Percentiles rank a stretch among this genome's conserved stretches.
Evolutionary conservation across 2,888 invertebrate genomes (phyloP).

Genomic region (Agriopis aurantiaria): DNA sequence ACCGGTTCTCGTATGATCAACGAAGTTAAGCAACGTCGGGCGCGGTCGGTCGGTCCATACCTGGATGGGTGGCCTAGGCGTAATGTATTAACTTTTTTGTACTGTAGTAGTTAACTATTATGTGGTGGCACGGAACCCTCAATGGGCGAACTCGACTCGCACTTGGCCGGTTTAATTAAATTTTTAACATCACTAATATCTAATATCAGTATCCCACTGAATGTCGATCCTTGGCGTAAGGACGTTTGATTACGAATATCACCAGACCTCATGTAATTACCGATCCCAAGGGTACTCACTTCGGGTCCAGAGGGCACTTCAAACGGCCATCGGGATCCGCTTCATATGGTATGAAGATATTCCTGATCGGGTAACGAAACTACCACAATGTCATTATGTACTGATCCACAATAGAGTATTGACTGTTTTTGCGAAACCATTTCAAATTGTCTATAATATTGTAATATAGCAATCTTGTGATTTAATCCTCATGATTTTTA

Average conservation of each 20-base stretch:
- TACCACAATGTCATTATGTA: constrained; percentile 20
- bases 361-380: constrained; percentile 43
- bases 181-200: no score
- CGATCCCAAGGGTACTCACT: constrained; percentile 12
- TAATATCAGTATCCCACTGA: neutral
- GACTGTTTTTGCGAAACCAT: no score
- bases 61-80: no score
- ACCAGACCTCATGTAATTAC: constrained; percentile 51
- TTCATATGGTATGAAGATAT: constrained; percentile 52
- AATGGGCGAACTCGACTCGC: no score
- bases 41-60: constrained; percentile 45
- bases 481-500: no score
- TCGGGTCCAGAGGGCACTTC: constrained; percentile 39
- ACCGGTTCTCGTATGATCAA: constrained; percentile 81
- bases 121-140: no score
- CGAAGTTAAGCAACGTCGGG: constrained; percentile 81
- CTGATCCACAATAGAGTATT: neutral
- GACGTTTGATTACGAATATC: constrained; percentile 46
- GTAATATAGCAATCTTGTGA: no score
- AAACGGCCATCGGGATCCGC: constrained; percentile 45
- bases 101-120: no score
- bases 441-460: no score
- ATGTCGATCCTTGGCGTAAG: constrained; percentile 26
- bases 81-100: no score
- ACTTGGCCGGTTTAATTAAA: no score